Conservation (phyloP, 2,797 vertebrate genomes). For the Scolopax rusticola region DNA sequence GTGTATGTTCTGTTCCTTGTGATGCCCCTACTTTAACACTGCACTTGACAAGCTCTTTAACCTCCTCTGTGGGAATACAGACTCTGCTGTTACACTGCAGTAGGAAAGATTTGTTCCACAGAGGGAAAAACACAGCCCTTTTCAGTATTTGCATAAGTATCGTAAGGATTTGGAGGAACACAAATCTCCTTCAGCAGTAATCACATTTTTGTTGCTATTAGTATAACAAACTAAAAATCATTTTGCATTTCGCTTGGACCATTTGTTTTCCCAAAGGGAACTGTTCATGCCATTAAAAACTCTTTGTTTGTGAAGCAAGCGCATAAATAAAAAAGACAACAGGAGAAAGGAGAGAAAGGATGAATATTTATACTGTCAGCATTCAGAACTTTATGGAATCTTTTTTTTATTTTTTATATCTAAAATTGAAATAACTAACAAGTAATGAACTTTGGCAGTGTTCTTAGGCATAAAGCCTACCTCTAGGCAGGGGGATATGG, state of each 20-base stretch:
- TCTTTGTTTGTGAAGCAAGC: background rate
- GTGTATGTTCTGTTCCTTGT: background rate
- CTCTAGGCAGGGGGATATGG: background rate
- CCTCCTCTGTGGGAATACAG: background rate
- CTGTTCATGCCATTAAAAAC: background rate
- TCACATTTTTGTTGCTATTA: background rate
- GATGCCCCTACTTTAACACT: background rate
- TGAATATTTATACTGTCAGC: background rate
- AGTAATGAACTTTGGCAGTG: background rate
- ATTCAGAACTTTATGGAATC: background rate
- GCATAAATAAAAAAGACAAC: background rate
- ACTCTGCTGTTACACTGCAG: background rate
- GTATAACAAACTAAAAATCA: slow-evolving; percentile 22
- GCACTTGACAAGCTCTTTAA: background rate
- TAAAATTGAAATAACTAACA: background rate
- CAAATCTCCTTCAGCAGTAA: background rate
- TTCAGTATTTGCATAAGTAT: background rate
- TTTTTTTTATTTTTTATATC: background rate
- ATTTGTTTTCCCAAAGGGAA: slow-evolving; percentile 9
- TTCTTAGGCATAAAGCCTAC: background rate
- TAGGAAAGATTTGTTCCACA: background rate
- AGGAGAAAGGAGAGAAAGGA: background rate
- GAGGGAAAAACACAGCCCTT: background rate
- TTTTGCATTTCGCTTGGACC: slow-evolving; percentile 24
- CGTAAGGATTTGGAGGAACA: background rate